Percentiles rank a stretch among this genome's conserved stretches.
These are phyloP conservation scores for Rotaria macrura DNA, from an alignment of 2,888 invertebrate genomes.

Conservation along the genomic window DNA sequence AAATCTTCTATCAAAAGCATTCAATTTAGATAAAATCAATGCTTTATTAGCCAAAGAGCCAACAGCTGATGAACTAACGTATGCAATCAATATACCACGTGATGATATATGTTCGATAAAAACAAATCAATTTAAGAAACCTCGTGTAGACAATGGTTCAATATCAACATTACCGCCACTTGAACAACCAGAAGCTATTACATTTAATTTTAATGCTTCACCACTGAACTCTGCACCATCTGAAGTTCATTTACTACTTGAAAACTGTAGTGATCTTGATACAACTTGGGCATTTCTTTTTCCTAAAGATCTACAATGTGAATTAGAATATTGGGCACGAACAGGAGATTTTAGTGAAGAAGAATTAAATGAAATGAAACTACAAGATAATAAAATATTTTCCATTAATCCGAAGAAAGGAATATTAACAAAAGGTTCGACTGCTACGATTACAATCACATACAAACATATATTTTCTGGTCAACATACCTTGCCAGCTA, in stretches of 20 bases:
- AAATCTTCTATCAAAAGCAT: conserved; percentile 44
- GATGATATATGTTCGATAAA: conserved; percentile 7
- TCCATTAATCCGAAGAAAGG: conserved; percentile 44
- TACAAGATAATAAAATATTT: conserved; percentile 40
- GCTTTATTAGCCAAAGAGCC: neutral
- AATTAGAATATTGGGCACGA: conserved; percentile 49
- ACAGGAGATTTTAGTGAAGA: conserved; percentile 44
- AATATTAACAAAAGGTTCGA: conserved; percentile 43
- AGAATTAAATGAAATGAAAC: conserved; percentile 27
- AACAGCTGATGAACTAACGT: neutral
- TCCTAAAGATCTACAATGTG: conserved; percentile 46
- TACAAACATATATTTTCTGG: conserved; percentile 47
- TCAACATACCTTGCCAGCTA: conserved; percentile 46
- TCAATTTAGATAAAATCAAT: neutral
- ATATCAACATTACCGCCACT: conserved; percentile 40
- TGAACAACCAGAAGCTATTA: conserved; percentile 34
- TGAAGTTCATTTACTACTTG: conserved; percentile 44
- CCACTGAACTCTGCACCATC: conserved; percentile 45
- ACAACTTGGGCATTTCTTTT: conserved; percentile 48
- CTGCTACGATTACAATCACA: conserved; percentile 42
- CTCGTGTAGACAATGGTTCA: conserved; percentile 42
- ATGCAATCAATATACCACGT: neutral
- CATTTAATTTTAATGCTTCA: conserved; percentile 49
- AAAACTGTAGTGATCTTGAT: conserved; percentile 46
- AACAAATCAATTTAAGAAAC: conserved; percentile 31